Percentiles rank a stretch among this genome's conserved stretches.
Evolutionary conservation across 2,797 vertebrate genomes (phyloP).

Genomic region (Liasis olivaceus): DNA sequence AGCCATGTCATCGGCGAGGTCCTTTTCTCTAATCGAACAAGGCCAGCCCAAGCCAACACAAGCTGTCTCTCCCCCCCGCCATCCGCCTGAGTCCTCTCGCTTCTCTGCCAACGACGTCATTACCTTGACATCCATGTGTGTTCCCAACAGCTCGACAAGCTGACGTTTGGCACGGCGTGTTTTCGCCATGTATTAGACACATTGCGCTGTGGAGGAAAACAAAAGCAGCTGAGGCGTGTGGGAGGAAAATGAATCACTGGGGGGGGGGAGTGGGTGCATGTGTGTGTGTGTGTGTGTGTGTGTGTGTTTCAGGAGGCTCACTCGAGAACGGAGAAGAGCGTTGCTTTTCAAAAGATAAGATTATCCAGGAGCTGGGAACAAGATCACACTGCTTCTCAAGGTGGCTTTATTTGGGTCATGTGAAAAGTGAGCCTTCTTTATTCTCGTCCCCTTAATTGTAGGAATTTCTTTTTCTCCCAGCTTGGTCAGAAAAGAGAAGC

Average conservation of each 20-base stretch:
- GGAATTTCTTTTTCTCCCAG: background rate
- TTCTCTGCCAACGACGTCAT: constrained; percentile 38
- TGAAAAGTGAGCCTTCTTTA: background rate
- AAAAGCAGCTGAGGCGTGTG: constrained; percentile 72
- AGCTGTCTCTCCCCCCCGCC: background rate
- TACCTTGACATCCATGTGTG: constrained; percentile 60
- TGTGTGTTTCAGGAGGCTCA: background rate
- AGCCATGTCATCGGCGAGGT: background rate
- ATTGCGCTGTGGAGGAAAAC: constrained; percentile 66
- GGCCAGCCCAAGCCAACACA: constrained; percentile 35
- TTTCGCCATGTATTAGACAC: constrained; percentile 69
- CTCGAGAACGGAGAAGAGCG: constrained; percentile 14
- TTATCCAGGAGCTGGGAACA: accelerated
- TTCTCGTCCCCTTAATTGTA: too few relatives aligned
- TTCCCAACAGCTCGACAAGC: constrained; percentile 38
- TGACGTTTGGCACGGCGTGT: constrained; percentile 60
- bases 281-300: too few relatives aligned
- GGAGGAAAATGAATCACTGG: constrained; percentile 69
- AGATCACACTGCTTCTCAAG: background rate
- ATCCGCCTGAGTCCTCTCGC: background rate
- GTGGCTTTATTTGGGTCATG: background rate
- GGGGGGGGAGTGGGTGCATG: constrained; percentile 16
- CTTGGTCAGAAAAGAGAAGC: too few relatives aligned
- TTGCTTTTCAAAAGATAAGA: constrained; percentile 10
- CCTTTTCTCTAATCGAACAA: constrained; percentile 24